Evolutionary conservation across 2,888 invertebrate species (phyloP).

Genomic region (Ditylenchus weischeri): DNA sequence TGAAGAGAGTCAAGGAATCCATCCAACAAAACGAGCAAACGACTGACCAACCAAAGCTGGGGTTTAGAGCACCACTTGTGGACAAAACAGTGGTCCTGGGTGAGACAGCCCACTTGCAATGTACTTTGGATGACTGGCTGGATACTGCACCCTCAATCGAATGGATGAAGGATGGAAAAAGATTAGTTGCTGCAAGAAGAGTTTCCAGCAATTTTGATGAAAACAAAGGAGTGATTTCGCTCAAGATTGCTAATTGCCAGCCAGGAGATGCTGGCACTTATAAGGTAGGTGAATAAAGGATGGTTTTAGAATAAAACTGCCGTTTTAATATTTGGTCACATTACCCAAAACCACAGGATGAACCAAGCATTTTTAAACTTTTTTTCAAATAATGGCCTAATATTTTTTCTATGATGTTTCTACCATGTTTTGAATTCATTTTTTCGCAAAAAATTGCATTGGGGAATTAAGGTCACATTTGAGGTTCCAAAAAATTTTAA

Average conservation of each 20-base stretch:
- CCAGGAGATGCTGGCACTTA: slow-evolving; percentile 52
- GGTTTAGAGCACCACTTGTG: slow-evolving; percentile 31
- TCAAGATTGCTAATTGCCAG: slow-evolving; percentile 37
- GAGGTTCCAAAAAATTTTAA: no score
- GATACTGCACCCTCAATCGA: slow-evolving; percentile 49
- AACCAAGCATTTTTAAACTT: no score
- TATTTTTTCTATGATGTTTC: no score
- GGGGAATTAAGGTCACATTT: no score
- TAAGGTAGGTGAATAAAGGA: not conserved
- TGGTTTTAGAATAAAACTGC: not conserved
- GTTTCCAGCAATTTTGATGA: slow-evolving; percentile 37
- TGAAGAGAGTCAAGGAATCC: not conserved
- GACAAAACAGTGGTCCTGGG: slow-evolving; percentile 47
- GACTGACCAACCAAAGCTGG: slow-evolving; percentile 15
- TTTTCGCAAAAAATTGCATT: no score
- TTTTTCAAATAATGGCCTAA: no score
- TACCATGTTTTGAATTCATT: no score
- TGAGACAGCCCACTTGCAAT: slow-evolving; percentile 51
- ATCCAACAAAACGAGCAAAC: not conserved
- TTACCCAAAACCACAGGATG: no score
- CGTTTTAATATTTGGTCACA: not conserved
- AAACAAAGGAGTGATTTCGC: slow-evolving; percentile 15
- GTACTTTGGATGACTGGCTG: slow-evolving; percentile 60
- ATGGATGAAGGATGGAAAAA: slow-evolving; percentile 55
- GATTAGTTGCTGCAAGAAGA: slow-evolving; percentile 40